Base-by-base conservation (phyloP, 2,113 vertebrate genomes). In the Ammodytes dubius region DNA sequence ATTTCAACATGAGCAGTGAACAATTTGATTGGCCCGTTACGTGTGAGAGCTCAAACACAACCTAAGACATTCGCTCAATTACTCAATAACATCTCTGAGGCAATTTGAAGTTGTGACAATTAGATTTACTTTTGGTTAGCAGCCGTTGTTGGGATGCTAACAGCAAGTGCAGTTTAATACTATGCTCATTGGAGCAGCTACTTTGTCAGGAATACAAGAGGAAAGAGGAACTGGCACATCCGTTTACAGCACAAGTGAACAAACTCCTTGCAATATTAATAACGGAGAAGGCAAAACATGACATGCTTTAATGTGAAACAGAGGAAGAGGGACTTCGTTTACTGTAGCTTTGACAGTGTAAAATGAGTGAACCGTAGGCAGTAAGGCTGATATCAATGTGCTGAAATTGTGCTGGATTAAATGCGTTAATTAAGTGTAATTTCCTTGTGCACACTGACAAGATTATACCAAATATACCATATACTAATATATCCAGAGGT, bases 11-110 rank as follows among this genome's bases (percentile, higher is more conserved):
- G 65, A 76, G 60, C 37, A 17, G 37, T 13, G 66, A 15, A 37
- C 46, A 64, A 52, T 74, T 59, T 60, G 59, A 63, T 70, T 83
- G 42, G 27, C 13, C 43, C n/a, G 17, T n/a, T n/a, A 78, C 35
- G 39, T 40, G 35, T 40, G 9, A 46, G 14, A 49, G 63, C 19
- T 74, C n/a, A 59, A 69, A 58, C 45, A 60, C 27, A 49, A 56
- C 17, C 37, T 1, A 19, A 63, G 35, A 40, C 13, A 46, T 56
- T 56, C 19, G 14, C 7, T 19, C 5, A 3, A 17, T 54, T 50
- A 7, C n/a, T n/a, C 1, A 45, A 19, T 40, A 11, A 15, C 15
- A 64, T 50, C 27, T 63, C 8, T 27, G 7, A 77, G 65, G 54
- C 1, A 1, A 27, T 47, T 54, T 53, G 0, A 19, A 66, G 52